These are phyloP conservation scores for Luffia ferchaultella DNA, from an alignment of 2,888 invertebrate genomes.

Conservation along the genomic window DNA sequence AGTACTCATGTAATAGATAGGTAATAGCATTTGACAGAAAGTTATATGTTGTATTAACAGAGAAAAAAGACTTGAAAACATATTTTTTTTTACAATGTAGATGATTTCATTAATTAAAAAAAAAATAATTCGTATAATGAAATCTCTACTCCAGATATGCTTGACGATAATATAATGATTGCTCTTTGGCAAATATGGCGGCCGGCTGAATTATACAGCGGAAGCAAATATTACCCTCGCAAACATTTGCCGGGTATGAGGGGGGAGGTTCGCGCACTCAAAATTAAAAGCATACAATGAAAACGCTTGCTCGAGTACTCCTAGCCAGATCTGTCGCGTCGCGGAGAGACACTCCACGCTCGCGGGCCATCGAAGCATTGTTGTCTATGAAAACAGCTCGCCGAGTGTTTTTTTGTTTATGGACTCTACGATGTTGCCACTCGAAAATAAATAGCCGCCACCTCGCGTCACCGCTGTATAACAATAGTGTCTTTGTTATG, in stretches of 20 bases:
- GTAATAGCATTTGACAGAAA: no score
- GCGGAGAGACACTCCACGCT: conserved; percentile 59
- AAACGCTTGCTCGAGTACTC: conserved; percentile 60
- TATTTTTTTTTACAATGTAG: no score
- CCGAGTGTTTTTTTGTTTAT: conserved; percentile 64
- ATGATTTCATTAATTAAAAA: no score
- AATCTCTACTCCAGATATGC: conserved; percentile 39
- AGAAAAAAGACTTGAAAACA: no score
- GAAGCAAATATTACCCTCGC: conserved; percentile 69
- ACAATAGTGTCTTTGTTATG: not conserved
- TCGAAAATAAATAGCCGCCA: conserved; percentile 57
- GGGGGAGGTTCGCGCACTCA: conserved; percentile 71
- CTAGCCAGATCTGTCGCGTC: conserved; percentile 50
- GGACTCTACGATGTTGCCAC: conserved; percentile 61
- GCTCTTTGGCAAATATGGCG: conserved; percentile 71
- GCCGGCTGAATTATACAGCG: conserved; percentile 70
- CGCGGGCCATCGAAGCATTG: conserved; percentile 43
- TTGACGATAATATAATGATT: conserved; percentile 71
- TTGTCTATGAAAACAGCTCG: conserved; percentile 62
- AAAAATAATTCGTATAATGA: not conserved
- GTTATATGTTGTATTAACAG: no score
- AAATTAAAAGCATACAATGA: conserved; percentile 72
- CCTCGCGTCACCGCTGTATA: conserved; percentile 6
- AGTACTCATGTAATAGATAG: no score
- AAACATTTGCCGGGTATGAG: conserved; percentile 64